These are phyloP conservation scores for Tetranychus piercei DNA, from an alignment of 2,888 invertebrate genomes.

Conservation along the genomic window DNA sequence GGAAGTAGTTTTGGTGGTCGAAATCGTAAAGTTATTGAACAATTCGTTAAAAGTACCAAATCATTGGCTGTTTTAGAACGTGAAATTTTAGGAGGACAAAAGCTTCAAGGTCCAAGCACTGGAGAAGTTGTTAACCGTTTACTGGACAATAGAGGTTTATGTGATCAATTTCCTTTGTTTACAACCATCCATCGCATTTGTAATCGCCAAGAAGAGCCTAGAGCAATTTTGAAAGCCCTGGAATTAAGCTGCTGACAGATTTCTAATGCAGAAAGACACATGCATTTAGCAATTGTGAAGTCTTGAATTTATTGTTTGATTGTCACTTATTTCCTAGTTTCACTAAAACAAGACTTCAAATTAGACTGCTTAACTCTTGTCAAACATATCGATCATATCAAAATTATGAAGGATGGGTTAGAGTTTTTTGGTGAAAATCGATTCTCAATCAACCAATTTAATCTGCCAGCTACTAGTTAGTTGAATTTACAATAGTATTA, in stretches of 20 bases:
- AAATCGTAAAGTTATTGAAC: slow-evolving; percentile 36
- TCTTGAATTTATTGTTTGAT: no score
- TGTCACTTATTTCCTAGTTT: no score
- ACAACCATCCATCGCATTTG: slow-evolving; percentile 38
- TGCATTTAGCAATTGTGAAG: neutral
- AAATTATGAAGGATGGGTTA: no score
- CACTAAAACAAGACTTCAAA: no score
- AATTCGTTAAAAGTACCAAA: slow-evolving; percentile 35
- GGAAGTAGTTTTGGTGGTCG: slow-evolving; percentile 39
- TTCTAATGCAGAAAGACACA: neutral
- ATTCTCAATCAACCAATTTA: no score
- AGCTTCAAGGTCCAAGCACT: slow-evolving; percentile 39
- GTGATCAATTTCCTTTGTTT: slow-evolving; percentile 37
- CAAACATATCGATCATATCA: no score
- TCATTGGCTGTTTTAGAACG: slow-evolving; percentile 35
- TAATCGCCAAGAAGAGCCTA: slow-evolving; percentile 31
- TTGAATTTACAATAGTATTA: no score
- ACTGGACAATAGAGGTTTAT: slow-evolving; percentile 29
- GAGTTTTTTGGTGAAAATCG: no score
- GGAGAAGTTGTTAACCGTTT: slow-evolving; percentile 37
- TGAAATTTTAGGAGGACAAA: slow-evolving; percentile 39
- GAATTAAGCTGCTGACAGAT: neutral
- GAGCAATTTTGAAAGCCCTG: slow-evolving; percentile 30
- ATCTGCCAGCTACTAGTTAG: no score
- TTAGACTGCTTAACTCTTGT: no score